Base-by-base conservation (phyloP, 2,888 invertebrate species). In the Melanotus villosus region DNA sequence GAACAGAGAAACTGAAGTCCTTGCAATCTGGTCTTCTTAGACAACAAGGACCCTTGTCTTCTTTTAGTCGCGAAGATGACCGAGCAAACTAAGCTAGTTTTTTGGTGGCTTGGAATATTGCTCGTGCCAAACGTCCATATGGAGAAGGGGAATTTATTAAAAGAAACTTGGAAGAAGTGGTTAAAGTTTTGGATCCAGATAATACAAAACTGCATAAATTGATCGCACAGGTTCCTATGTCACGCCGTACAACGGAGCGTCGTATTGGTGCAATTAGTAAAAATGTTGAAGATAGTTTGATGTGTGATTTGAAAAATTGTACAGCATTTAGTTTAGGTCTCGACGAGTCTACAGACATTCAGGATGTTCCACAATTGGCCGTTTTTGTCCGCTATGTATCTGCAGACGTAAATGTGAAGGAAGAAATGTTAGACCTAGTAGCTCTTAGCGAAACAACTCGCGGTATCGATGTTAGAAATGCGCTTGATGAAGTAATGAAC, bases 341-440 rank as follows among this genome's bases (percentile, higher is more conserved):
- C n/a, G n/a, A n/a, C n/a, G n/a, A 26, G 26, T 71, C 65, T 57
- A 59, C 68, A 68, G 71, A 71, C 64, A 68, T 68, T 59, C 56
- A 58, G 64, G 68, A 71, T 71, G 34, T 71, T 70, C 65, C 65
- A 62, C 69, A 70, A 71, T 71, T 71, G 36, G 71, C 68, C 52
- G 65, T 68, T 68, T 68, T 71, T 70, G 26, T 69, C 65, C 52
- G 65, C 64, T 68, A 60, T 71, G 71, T 65, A 50, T 68, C 60
- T 64, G 54, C 66, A 45, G 47, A 67, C 63, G 50, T 70, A 52
- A 56, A 54, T 67, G 70, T 68, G 36, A 71, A 71, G 52, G 64
- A 71, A 68, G 58, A 58, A 66, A 58, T 65, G 54, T 66, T 65
- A 69, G 69, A 68, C 64, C 56, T 64, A 65, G 68, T 68, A 69